Evolutionary conservation across 2,797 vertebrate species (phyloP).

Genomic region (Onychomys arenicola): DNA sequence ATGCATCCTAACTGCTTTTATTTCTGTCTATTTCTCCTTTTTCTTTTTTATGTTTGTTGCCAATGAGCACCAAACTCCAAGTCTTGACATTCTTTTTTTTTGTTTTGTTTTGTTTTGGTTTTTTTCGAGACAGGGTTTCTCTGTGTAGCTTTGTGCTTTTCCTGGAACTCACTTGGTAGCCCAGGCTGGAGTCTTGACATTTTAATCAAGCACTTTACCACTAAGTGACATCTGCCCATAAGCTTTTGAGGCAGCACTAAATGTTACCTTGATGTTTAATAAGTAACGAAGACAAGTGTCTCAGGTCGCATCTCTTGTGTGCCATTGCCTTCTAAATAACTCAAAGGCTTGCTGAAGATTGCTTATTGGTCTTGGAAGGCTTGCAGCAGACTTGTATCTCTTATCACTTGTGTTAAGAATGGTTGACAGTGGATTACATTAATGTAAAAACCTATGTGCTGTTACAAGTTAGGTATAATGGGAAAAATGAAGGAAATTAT

Average conservation of each 20-base stretch:
- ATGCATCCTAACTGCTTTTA: background rate
- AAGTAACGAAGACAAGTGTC: conserved; percentile 26
- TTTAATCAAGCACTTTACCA: background rate
- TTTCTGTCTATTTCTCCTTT: background rate
- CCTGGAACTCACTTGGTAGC: too few relatives aligned
- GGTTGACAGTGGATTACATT: background rate
- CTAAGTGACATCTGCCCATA: background rate
- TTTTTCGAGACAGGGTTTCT: too few relatives aligned
- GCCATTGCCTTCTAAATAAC: conserved; percentile 62
- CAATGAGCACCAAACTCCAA: background rate
- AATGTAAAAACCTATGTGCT: background rate
- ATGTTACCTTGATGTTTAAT: conserved; percentile 24
- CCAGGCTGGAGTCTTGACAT: too few relatives aligned
- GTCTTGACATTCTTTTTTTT: background rate
- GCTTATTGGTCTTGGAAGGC: background rate
- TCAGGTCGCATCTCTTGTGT: conserved; percentile 3
- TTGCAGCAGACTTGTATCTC: background rate
- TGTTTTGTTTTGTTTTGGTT: too few relatives aligned
- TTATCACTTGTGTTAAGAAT: conserved; percentile 33
- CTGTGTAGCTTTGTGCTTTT: too few relatives aligned
- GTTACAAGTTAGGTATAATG: background rate
- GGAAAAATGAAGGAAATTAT: conserved; percentile 15
- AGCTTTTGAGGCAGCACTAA: background rate
- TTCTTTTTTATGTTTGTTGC: background rate
- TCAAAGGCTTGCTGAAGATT: conserved; percentile 22